Evolutionary conservation across 2,113 vertebrate genomes (phyloP), one percentile per base, ranked within the genome.

Genomic region (Myotis yumanensis): DNA sequence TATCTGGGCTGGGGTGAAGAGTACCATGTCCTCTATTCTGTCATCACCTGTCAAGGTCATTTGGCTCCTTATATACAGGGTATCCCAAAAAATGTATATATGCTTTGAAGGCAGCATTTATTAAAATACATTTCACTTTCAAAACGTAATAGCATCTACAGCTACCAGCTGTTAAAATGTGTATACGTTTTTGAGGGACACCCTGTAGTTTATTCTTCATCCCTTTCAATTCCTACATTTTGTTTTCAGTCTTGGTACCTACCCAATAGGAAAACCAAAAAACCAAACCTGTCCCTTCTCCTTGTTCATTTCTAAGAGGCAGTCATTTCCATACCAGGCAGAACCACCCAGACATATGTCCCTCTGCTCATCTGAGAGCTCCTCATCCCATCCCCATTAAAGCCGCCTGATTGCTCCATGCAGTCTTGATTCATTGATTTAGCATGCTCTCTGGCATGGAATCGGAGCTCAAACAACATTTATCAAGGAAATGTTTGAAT

Each of bases 401-500:
- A 62, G 32, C 43, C 68, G 18, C 28, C 57, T 86, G 16, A 7
- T 79, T 48, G 25, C 14, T 77, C 23, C 46, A n/a, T 11, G 32
- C 2, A 1, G 0, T 69, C 17, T 11, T 69, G 22, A 80, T 54
- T 59, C 79, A 86, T 46, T 35, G 37, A 89, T 62, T 40, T 35
- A 80, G 23, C 73, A 54, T 48, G 77, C n/a, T 66, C 35, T 48
- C 72, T 57, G n/a, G 69, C 25, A 7, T 4, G 69, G 37, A 86
- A 54, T 1, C 72, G 22, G 12, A 92, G 40, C 32, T 89, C 75
- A 93, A 4, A 93, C 51, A 73, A 81, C 66, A 82, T 35, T 51
- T 89, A 23, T 93, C 86, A 95, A 89, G 88, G 48, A 77, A 76
- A 90, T 43, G 32, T 82, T 23, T 7, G 52, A 64, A 68, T 32